Base-by-base conservation (phyloP, 2,797 vertebrate species). In the Sebastiscus albofasciatus region DNA sequence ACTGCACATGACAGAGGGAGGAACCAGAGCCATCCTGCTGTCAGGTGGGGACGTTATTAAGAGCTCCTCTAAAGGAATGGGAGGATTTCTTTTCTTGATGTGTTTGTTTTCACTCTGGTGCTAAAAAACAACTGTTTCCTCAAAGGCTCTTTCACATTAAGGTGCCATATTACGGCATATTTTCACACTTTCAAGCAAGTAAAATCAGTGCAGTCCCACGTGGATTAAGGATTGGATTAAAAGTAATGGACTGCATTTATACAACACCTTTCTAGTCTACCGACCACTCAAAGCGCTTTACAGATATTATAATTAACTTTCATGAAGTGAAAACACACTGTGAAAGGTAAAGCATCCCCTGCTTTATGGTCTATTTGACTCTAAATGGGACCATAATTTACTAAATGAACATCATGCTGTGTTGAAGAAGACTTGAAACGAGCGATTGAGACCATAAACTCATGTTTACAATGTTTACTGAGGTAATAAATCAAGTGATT, bases 1-100 rank as follows among this genome's bases (percentile, higher is more conserved):
- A 83, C 77, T 95, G 20, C 78, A 93, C 60, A 49, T 94, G 59
- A 92, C 91, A 14, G 89, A 95, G 66, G 77, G 86, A 84, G 93
- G 89, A 61, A 60, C 90, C 84, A 94, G 88, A 83, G 93, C 93
- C 62, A 5, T 93, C 69, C 86, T 95, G 22, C 85, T 87, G 66
- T 85, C 88, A 94, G 94, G 93, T 94, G 46, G 5, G 22, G 20
- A 16, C 33, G n/a, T 39, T 58, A 52, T 62, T 8, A 22, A 62
- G 14, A 75, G 49, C 12, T 58, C 29, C 10, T 18, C 20, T 54
- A 5, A 65, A 24, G 31, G 7, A 29, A 24, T 33, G 31, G 5
- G 22, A 33, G 18, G 8, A 18, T 56, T 42, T 56, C 8, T 72
- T 4, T 27, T 27, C 26, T 27, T 27, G 26, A 27, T 36, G 58